phyloP scores from a whole-genome alignment of 2,113 vertebrate species.

The Aythya baeri region DNA sequence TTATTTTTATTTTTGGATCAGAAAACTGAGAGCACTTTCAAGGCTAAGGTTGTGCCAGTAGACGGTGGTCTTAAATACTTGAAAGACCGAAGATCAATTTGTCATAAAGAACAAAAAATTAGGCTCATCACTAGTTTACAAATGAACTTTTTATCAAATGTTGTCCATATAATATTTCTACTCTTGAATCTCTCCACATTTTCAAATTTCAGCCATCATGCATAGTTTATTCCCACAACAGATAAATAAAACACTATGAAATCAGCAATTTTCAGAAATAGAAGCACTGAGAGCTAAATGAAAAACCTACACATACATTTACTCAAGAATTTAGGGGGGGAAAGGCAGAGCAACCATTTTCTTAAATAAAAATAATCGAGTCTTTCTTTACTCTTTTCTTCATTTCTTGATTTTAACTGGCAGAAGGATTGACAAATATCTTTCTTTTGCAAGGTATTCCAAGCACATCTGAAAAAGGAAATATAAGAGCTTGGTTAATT shows the following conservation, averaged over 20 bases:
- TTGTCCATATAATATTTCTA: background rate
- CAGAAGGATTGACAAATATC: background rate
- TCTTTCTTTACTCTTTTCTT: background rate
- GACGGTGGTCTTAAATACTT: background rate
- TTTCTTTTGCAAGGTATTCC: background rate
- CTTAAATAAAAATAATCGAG: background rate
- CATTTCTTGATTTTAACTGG: background rate
- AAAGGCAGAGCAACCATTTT: rapidly evolving
- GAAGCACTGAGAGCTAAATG: background rate
- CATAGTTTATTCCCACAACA: background rate
- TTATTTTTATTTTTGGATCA: background rate
- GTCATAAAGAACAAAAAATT: background rate
- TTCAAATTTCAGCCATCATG: background rate
- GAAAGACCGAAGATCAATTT: background rate
- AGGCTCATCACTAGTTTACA: background rate
- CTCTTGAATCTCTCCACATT: background rate
- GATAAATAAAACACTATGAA: background rate
- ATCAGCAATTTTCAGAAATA: background rate
- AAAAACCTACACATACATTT: background rate
- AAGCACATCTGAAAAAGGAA: background rate
- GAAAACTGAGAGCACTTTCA: background rate
- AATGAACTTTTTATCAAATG: background rate
- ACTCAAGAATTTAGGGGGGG: background rate
- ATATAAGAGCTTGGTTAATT: rapidly evolving
- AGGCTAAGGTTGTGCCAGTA: background rate